phyloP scores from a whole-genome alignment of 2,888 invertebrate genomes.

The Slavum lentiscoides region DNA sequence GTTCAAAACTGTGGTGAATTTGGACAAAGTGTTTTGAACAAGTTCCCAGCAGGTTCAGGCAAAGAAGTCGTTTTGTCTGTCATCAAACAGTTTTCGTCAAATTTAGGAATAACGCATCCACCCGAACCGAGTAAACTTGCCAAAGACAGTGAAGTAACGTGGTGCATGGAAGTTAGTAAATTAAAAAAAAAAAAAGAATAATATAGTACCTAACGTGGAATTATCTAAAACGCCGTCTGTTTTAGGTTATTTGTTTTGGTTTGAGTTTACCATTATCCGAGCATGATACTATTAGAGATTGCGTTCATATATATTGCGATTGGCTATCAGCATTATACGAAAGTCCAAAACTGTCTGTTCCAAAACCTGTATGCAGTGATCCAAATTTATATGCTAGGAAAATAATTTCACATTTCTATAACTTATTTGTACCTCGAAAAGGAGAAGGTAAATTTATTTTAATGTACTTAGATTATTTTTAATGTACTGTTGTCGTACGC shows the following conservation, averaged over 20 bases:
- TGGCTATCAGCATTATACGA: slow-evolving; percentile 89
- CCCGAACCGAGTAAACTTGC: slow-evolving; percentile 81
- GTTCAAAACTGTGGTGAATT: slow-evolving; percentile 70
- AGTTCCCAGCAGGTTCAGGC: slow-evolving; percentile 73
- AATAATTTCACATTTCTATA: slow-evolving; percentile 90
- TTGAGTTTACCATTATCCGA: slow-evolving; percentile 86
- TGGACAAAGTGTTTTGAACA: slow-evolving; percentile 76
- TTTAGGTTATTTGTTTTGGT: slow-evolving; percentile 87
- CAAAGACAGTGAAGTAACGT: slow-evolving; percentile 73
- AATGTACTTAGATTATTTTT: slow-evolving; percentile 20
- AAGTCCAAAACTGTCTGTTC: slow-evolving; percentile 83
- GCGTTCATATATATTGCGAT: slow-evolving; percentile 94
- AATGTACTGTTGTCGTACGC: no score
- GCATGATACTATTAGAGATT: slow-evolving; percentile 92
- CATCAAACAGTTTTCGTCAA: slow-evolving; percentile 75
- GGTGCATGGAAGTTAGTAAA: slow-evolving; percentile 72
- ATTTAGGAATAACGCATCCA: slow-evolving; percentile 74
- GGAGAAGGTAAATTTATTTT: slow-evolving; percentile 76
- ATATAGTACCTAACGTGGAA: background rate
- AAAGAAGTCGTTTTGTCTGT: slow-evolving; percentile 80
- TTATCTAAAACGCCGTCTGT: slow-evolving; percentile 38
- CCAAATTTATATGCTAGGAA: slow-evolving; percentile 87
- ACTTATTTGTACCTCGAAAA: slow-evolving; percentile 89
- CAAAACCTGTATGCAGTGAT: slow-evolving; percentile 83
- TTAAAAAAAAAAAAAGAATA: background rate